Evolutionary conservation across 2,113 vertebrate species (phyloP), one percentile per base, ranked within the genome.

Genomic region (Pedionomus torquatus): DNA sequence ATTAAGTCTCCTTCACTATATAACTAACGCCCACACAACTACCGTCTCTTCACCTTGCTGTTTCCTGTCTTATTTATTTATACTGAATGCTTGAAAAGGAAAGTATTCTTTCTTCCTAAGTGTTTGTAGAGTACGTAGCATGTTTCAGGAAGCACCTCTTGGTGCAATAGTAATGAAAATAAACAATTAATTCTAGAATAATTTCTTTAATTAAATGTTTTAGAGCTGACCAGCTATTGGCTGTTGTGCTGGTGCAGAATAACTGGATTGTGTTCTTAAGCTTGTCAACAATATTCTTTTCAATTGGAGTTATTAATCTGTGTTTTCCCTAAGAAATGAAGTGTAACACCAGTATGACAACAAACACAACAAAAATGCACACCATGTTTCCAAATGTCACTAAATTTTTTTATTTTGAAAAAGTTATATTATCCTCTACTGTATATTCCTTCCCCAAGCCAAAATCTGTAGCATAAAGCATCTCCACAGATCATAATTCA

Each of bases 171-270:
- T 81, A 89, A 92, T 88, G 92, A 93, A 90, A 96, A 91, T 79
- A 94, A 92, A 93, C 54, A 68, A 90, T 79, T 78, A 64, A 90
- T 23, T 65, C 49, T 76, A 72, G 78, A 91, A 79, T 83, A 66
- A 93, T 90, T 90, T 51, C 46, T 90, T 95, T 88, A 93, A 95
- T 93, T 92, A 95, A 75, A 77, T 61, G 41, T 23, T 92, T 90
- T 95, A 83, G 64, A 92, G 35, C 63, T 86, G 91, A 96, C 76
- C 71, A 86, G 18, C 58, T 86, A 37, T 65, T 69, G 63, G 37
- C 58, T 86, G 85, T 54, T 71, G 37, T 83, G 31, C 44, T 28
- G 48, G 46, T 61, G 28, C 30, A 77, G 41, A 94, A 81, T 65
- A 86, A 63, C 41, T 89, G 37, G 31, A 44, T 87, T 60, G 49